Evolutionary conservation across 2,888 invertebrate genomes (phyloP).

Genomic region (Apamea crenata): DNA sequence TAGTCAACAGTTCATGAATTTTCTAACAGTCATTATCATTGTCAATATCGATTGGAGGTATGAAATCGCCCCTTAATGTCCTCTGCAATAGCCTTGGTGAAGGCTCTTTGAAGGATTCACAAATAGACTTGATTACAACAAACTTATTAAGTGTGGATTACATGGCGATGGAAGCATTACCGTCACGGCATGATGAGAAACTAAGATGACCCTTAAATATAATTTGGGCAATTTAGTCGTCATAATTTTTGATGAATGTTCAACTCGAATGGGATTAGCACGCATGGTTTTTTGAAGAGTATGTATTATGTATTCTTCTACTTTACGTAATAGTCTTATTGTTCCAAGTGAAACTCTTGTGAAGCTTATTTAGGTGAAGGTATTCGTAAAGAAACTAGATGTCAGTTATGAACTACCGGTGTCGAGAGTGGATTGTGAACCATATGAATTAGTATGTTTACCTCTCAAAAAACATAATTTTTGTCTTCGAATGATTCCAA

Average conservation of each 20-base stretch:
- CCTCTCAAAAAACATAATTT: neutral
- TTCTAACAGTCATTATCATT: conserved; percentile 49
- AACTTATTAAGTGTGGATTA: conserved; percentile 36
- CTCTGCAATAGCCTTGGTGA: conserved; percentile 36
- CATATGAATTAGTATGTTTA: neutral
- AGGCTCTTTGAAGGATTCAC: conserved; percentile 37
- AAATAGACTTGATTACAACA: conserved; percentile 36
- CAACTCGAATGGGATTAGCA: conserved; percentile 35
- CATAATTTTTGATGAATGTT: conserved; percentile 52
- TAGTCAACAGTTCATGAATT: conserved; percentile 41
- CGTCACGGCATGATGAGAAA: conserved; percentile 48
- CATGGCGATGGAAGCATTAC: conserved; percentile 5
- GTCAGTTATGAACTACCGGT: conserved; percentile 2
- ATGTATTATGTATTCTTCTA: conserved; percentile 39
- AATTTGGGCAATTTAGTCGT: conserved; percentile 56
- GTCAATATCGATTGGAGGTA: conserved; percentile 39
- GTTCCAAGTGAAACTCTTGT: conserved; percentile 45
- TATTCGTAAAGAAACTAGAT: conserved; percentile 10
- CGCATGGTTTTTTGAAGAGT: conserved; percentile 45
- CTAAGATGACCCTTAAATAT: conserved; percentile 43
- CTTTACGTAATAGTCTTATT: conserved; percentile 46
- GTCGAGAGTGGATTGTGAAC: conserved; percentile 9
- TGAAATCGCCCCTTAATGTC: conserved; percentile 50
- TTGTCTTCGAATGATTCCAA: neutral
- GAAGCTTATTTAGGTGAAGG: conserved; percentile 29